phyloP scores from a whole-genome alignment of 2,888 invertebrate species.

The Camponotus fellah region DNA sequence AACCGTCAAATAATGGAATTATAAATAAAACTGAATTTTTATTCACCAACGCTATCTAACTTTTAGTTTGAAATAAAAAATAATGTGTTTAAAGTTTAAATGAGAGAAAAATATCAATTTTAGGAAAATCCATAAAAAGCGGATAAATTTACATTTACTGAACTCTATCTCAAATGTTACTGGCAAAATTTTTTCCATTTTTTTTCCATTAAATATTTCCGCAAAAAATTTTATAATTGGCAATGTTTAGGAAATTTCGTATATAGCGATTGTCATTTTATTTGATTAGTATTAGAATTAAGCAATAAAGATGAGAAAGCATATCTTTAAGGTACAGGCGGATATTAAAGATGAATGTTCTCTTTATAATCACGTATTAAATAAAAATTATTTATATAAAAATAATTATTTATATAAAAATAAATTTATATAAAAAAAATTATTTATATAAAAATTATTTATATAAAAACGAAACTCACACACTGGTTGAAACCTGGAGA shows the following conservation, averaged over 20 bases:
- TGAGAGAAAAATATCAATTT: background rate
- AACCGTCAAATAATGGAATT: background rate
- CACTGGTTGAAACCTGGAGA: constrained; percentile 92
- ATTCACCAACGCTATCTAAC: background rate
- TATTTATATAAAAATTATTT: no score
- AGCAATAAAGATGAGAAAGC: background rate
- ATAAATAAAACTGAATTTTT: background rate
- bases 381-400: background rate
- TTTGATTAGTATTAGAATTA: background rate
- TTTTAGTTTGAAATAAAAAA: background rate
- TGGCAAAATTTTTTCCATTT: background rate
- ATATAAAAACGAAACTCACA: constrained; percentile 88
- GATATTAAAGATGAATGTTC: background rate
- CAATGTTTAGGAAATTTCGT: background rate
- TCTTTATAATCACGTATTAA: background rate
- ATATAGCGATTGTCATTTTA: background rate
- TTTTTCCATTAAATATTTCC: background rate
- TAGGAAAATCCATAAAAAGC: background rate
- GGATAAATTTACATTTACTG: background rate
- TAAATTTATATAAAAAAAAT: no score
- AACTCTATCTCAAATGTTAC: background rate
- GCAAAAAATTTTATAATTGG: background rate
- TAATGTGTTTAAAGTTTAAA: background rate
- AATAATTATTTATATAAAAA: no score
- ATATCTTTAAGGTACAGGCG: background rate